These are phyloP conservation scores for Contarinia nasturtii DNA, from an alignment of 1,140 invertebrate genomes.

Conservation along the genomic window DNA sequence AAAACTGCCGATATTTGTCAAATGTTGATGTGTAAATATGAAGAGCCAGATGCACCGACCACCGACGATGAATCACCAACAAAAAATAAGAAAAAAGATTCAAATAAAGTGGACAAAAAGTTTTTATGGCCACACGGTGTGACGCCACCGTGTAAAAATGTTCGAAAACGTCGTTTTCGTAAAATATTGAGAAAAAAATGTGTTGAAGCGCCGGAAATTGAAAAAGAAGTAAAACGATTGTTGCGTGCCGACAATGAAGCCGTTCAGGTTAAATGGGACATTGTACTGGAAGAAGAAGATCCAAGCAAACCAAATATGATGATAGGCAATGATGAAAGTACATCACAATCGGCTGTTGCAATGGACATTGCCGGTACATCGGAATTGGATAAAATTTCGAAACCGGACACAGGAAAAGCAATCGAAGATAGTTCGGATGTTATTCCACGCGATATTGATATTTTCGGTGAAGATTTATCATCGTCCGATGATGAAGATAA, in stretches of 20 bases:
- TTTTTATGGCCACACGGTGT: conserved; percentile 86
- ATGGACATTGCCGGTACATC: background rate
- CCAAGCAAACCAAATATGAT: conserved; percentile 21
- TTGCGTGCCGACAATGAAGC: conserved; percentile 85
- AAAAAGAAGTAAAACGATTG: conserved; percentile 87
- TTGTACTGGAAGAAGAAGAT: conserved; percentile 77
- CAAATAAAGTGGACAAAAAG: conserved; percentile 85
- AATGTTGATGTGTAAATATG: conserved; percentile 75
- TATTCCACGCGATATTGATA: conserved; percentile 50
- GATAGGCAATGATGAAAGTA: background rate
- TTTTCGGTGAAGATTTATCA: conserved; percentile 74
- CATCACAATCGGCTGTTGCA: background rate
- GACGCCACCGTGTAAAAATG: conserved; percentile 88
- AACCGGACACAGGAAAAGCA: background rate
- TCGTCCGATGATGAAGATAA: conserved; percentile 62
- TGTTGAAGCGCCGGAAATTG: conserved; percentile 92
- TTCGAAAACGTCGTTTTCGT: conserved; percentile 75
- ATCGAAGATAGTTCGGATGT: conserved; percentile 1
- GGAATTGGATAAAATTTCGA: background rate
- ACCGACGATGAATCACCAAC: conserved; percentile 63
- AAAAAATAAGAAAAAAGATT: conserved; percentile 78
- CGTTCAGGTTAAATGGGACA: conserved; percentile 76
- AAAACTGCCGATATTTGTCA: conserved; percentile 94
- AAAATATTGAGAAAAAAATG: conserved; percentile 95
- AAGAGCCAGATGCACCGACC: conserved; percentile 49